phyloP scores from a whole-genome alignment of 2,888 invertebrate genomes.

The Chaitophorus viminalis region DNA sequence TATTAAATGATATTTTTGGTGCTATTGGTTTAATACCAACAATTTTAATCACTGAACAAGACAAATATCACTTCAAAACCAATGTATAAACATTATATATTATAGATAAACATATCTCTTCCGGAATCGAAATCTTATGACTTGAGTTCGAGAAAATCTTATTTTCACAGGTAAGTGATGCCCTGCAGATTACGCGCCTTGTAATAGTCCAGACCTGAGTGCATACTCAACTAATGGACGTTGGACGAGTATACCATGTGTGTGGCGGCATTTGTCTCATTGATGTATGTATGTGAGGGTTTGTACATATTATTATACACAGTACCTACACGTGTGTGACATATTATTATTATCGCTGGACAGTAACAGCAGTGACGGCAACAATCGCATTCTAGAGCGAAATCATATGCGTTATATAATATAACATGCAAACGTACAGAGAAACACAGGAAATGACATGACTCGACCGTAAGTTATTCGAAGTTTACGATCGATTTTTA shows the following conservation, averaged over 20 bases:
- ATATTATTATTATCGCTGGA: conserved; percentile 6
- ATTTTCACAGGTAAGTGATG: no score
- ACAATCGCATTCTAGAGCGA: background rate
- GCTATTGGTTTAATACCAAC: no score
- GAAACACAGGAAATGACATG: no score
- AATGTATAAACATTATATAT: no score
- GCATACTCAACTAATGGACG: background rate
- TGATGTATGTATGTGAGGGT: background rate
- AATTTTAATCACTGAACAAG: no score
- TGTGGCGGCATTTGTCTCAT: conserved; percentile 11
- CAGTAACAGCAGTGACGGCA: background rate
- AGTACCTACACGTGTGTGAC: conserved; percentile 11
- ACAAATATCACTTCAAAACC: no score
- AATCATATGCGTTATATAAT: background rate
- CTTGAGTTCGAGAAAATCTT: no score
- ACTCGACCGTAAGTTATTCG: background rate
- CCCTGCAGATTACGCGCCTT: no score
- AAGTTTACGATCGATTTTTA: background rate
- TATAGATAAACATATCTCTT: no score
- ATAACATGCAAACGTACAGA: background rate
- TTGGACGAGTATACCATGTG: conserved; percentile 1
- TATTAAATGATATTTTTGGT: no score
- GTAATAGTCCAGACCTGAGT: no score
- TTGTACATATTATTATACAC: background rate
- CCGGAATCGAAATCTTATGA: no score